Base-by-base conservation (phyloP, 2,113 vertebrate genomes). In the Tachysurus fulvidraco region DNA sequence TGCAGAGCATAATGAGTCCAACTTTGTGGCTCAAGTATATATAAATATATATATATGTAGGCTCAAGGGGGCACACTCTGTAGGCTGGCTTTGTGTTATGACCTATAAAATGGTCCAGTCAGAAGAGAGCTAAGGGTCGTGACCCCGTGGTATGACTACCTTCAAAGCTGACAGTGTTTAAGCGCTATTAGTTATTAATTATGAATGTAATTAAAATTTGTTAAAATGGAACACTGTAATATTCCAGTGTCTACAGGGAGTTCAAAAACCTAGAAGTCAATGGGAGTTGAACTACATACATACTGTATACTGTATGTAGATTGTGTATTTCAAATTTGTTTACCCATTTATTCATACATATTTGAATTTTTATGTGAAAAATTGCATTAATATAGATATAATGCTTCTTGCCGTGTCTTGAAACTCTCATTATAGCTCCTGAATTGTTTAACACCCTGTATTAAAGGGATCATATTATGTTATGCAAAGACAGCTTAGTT, bases 81-180 rank as follows among this genome's bases (percentile, higher is more conserved):
- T 88, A 92, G 93, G 93, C 94, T 95, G 93, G 79, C 94, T 95
- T 95, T 92, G 92, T 94, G 93, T 92, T 90, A 85, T 74, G 80
- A 67, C 89, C 89, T 88, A 86, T 83, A 55, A 44, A 81, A 84
- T 52, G 88, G 88, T 88, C 86, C 88, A 91, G 87, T 91, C 80
- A 88, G 88, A 95, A 94, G 94, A 91, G 91, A 95, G 93, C 94
- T 92, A 71, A 92, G 92, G 94, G 93, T 93, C 65, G 92, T 93
- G 94, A 95, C 94, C 94, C 93, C 93, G 90, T 81, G 89, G 83
- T 71, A 87, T 83, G 46, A 71, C 85, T 92, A 69, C 83, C 91
- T 86, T 77, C 14, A 23, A 28, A 28, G 28, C 8, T 65, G 23
- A 52, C 57, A 41, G 14, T 21, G 19, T 67, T 65, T 6, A n/a